Conservation (phyloP, 2,113 vertebrate species). For the Cavia aperea region DNA sequence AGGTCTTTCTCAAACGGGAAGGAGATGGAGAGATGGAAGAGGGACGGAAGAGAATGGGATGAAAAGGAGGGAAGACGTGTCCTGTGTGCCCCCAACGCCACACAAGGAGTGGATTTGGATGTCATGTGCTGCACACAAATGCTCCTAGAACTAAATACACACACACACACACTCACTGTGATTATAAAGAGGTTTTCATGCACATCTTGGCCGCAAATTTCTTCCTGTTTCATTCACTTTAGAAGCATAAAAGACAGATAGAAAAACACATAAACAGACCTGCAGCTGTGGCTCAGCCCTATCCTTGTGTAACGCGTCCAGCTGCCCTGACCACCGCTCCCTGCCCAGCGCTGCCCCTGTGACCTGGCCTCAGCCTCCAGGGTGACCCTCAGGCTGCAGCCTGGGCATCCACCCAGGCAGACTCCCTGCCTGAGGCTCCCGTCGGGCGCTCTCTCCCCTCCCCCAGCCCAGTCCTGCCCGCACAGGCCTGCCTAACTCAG, state of each 20-base stretch:
- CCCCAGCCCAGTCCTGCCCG: not conserved
- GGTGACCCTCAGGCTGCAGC: not conserved
- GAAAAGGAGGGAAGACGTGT: too few relatives aligned
- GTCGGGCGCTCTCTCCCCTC: not conserved
- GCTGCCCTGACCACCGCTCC: not conserved
- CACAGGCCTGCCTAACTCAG: not conserved
- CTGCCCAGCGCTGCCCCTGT: not conserved
- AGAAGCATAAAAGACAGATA: not conserved
- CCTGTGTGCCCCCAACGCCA: too few relatives aligned
- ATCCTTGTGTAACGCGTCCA: rapidly evolving
- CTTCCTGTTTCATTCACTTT: not conserved
- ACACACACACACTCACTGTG: not conserved
- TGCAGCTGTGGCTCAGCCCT: not conserved
- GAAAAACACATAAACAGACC: not conserved
- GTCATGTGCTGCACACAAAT: too few relatives aligned
- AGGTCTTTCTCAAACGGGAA: too few relatives aligned
- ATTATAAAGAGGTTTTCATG: not conserved
- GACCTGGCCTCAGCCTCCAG: not conserved
- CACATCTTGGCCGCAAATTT: not conserved
- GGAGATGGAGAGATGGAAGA: too few relatives aligned
- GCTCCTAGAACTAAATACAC: too few relatives aligned
- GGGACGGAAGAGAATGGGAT: too few relatives aligned
- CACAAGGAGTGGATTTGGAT: too few relatives aligned
- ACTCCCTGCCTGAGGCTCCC: not conserved
- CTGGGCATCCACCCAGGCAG: not conserved